Conservation (phyloP, 2,888 invertebrate genomes). For the Xanthia togata region DNA sequence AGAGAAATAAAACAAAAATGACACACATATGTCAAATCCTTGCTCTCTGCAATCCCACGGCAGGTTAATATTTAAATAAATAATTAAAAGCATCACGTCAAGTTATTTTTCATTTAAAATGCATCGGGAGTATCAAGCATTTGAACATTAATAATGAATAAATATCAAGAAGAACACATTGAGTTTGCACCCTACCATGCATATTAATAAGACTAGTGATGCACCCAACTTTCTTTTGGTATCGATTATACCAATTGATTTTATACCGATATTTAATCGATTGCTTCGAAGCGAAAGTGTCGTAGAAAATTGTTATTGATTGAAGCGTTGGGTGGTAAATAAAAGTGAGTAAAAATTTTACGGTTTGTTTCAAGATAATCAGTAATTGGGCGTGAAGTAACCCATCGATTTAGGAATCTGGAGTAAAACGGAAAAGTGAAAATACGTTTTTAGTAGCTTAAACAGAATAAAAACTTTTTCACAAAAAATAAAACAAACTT, state of each 20-base stretch:
- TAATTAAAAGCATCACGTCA: slow-evolving; percentile 18
- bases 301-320: slow-evolving; percentile 46
- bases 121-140: slow-evolving; percentile 45
- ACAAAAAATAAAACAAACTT: no score
- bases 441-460: background rate
- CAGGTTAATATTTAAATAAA: slow-evolving; percentile 12
- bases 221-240: slow-evolving; percentile 60
- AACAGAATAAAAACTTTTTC: no score
- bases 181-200: slow-evolving; percentile 38
- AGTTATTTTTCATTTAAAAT: slow-evolving; percentile 27
- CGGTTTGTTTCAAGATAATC: slow-evolving; percentile 49
- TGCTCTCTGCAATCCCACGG: slow-evolving; percentile 13
- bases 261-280: slow-evolving; percentile 46
- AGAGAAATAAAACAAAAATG: no score
- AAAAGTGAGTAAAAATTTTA: slow-evolving; percentile 43
- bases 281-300: slow-evolving; percentile 59
- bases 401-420: slow-evolving; percentile 34
- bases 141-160: slow-evolving; percentile 62
- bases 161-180: slow-evolving; percentile 63
- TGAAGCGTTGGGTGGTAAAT: slow-evolving; percentile 55
- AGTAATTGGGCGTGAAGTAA: slow-evolving; percentile 46
- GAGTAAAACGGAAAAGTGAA: slow-evolving; percentile 51
- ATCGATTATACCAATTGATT: slow-evolving; percentile 52
- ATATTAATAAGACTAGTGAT: slow-evolving; percentile 63
- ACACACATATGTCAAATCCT: no score